Percentiles rank a stretch among this genome's conserved stretches.
Conservation (phyloP, 2,797 vertebrate species). For the Adrianichthys oophorus region DNA sequence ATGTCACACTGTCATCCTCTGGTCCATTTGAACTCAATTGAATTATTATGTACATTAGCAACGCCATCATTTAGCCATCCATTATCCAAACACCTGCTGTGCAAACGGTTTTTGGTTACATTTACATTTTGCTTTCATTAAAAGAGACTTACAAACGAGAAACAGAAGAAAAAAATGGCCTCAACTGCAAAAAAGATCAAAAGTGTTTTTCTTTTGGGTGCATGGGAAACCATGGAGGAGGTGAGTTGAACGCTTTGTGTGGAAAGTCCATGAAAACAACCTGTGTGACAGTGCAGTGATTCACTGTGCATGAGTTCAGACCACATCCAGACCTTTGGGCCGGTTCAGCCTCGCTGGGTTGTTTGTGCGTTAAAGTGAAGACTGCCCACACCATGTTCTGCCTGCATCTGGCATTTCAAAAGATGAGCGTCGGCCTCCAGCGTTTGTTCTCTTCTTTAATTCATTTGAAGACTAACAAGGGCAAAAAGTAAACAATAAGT, state of each 20-base stretch:
- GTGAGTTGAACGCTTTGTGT: neutral
- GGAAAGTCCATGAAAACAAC: neutral
- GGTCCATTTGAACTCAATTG: neutral
- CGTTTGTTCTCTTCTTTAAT: slow-evolving; percentile 19
- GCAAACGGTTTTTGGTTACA: neutral
- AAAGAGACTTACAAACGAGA: too few relatives aligned
- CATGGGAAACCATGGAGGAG: too few relatives aligned
- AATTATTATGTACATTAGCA: neutral
- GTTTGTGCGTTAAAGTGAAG: slow-evolving; percentile 25
- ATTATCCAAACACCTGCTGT: neutral
- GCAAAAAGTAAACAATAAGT: slow-evolving; percentile 28
- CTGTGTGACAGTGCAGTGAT: neutral
- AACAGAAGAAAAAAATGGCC: too few relatives aligned
- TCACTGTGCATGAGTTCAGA: slow-evolving; percentile 5
- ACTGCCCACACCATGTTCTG: slow-evolving; percentile 12
- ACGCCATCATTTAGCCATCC: neutral
- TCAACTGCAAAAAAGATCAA: too few relatives aligned
- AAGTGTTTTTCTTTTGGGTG: too few relatives aligned
- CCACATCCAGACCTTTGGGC: slow-evolving; percentile 12
- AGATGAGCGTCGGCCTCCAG: slow-evolving; percentile 3
- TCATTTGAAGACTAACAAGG: slow-evolving; percentile 5
- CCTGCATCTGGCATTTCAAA: slow-evolving; percentile 17
- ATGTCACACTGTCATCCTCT: neutral
- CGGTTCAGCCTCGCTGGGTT: slow-evolving; percentile 22
- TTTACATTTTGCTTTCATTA: too few relatives aligned